Base-by-base conservation (phyloP, 1,140 invertebrate species). In the Philotrypesis tridentata region DNA sequence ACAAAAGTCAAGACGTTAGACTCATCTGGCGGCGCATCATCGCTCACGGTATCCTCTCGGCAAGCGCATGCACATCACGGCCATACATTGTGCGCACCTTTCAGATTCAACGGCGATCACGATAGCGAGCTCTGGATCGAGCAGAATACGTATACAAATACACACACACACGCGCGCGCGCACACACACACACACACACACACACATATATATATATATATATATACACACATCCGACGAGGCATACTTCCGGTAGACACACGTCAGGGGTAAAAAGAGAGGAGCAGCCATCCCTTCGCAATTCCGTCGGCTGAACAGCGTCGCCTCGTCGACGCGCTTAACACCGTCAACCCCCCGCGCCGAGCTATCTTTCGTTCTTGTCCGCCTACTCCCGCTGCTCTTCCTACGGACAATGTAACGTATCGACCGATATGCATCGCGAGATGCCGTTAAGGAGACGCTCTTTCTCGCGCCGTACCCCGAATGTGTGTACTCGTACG, bases 381-480 rank as follows among this genome's bases (percentile, higher is more conserved):
- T 55, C 48, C 48, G 48, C 48, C 48, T 55, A n/a, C 48, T 55
- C 48, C 48, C n/a, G 48, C 21, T 55, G 48, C 48, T 55, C 48
- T 55, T 55, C 48, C 48, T 55, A 17, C 48, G 48, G 48, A 55
- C 48, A 55, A 55, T 55, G n/a, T 55, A 55, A 29, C 61, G 27
- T 65, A 70, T 31, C 67, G 67, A 7, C 25, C 67, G 67, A 70
- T 70, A 70, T 21, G 27, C 27, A 70, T 70, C 61, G 61, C 61
- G 23, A 29, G 23, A 23, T 25, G 61, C 23, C 23, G 61, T 37
- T n/a, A 33, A 70, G 29, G 68, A 31, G 33, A 29, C 68, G 68
- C 63, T 70, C 68, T 37, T 17, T 17, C 31, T 17, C 31, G 31
- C 31, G 17, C 1, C 33, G 33, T 37, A n/a, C 33, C 9, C 1